Evolutionary conservation across 2,888 invertebrate genomes (phyloP).

Genomic region (Frankliniella intonsa): DNA sequence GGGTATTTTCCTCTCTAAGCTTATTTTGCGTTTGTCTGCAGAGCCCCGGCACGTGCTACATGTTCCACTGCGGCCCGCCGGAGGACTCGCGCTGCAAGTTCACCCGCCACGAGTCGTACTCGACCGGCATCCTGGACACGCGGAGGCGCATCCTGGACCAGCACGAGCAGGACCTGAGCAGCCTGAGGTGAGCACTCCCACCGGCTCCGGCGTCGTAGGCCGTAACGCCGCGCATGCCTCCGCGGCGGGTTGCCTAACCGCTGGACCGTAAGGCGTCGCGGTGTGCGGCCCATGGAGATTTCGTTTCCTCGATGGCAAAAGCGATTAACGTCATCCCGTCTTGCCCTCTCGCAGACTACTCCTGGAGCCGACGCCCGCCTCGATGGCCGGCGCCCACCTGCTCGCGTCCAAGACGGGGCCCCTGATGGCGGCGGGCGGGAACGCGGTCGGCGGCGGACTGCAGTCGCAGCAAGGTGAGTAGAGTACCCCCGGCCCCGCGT

Average conservation of each 20-base stretch:
- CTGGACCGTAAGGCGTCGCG: too few relatives aligned
- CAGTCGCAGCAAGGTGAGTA: not conserved
- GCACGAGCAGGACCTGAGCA: constrained; percentile 67
- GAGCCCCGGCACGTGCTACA: constrained; percentile 82
- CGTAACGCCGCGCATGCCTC: too few relatives aligned
- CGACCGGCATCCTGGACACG: constrained; percentile 74
- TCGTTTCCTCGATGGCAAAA: too few relatives aligned
- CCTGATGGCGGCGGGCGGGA: not conserved
- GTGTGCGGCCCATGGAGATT: too few relatives aligned
- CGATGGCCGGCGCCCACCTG: not conserved
- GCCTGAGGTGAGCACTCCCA: constrained; percentile 54
- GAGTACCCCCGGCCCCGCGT: not conserved
- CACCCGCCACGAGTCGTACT: constrained; percentile 81
- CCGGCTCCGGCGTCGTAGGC: too few relatives aligned
- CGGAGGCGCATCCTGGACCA: constrained; percentile 60
- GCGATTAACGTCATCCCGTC: too few relatives aligned
- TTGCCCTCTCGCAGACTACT: not conserved
- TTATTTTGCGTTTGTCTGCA: constrained; percentile 42
- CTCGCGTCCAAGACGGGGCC: not conserved
- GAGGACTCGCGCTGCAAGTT: constrained; percentile 92
- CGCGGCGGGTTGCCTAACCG: too few relatives aligned
- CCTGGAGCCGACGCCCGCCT: not conserved
- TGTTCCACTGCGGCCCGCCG: constrained; percentile 85
- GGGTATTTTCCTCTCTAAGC: not conserved
- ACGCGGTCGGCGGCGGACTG: not conserved